Evolutionary conservation across 2,113 vertebrate genomes (phyloP), one percentile per base, ranked within the genome.

Genomic region (Paratilapia polleni): DNA sequence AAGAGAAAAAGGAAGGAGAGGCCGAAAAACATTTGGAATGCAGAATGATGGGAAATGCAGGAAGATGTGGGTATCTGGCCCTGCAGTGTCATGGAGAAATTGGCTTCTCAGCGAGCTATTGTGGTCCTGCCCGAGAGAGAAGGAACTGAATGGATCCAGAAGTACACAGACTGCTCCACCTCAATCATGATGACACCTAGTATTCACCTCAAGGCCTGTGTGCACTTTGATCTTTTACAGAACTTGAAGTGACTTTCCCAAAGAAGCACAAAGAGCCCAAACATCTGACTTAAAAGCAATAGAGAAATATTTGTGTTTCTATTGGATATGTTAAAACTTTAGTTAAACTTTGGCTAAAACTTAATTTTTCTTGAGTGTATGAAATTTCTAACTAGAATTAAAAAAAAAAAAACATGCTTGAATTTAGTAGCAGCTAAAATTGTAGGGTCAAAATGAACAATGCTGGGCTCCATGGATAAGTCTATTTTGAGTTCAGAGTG

Each of bases 51-150:
- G 10, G 38, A 61, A 77, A 49, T 47, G 52, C 38, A 56, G 82
- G 57, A 47, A 74, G 58, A 78, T 63, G 84, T 24, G 49, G 82
- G 59, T 84, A 84, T 86, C 63, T 77, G 59, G 66, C 28, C 41
- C 56, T 41, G 77, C 70, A 73, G 24, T 9, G n/a, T 79, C 61
- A 83, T 68, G 74, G 61, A 68, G 79, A 87, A 81, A 88, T 74
- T 77, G 77, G 68, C 82, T 73, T 83, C 81, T 49, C 86, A 84
- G 83, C 47, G 70, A 80, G 75, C 78, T 82, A 68, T 78, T 93
- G 87, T 90, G 84, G 77, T 79, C 31, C 64, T 84, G 76, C 64
- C 64, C 12, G n/a, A 62, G 34, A 52, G 76, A 78, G 28, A 19
- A 80, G 70, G 83, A 70, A 63, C 0, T 59, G 74, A 87, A 87